These are phyloP conservation scores for Tauraco erythrolophus DNA, from an alignment of 2,113 vertebrate genomes.

Conservation along the genomic window DNA sequence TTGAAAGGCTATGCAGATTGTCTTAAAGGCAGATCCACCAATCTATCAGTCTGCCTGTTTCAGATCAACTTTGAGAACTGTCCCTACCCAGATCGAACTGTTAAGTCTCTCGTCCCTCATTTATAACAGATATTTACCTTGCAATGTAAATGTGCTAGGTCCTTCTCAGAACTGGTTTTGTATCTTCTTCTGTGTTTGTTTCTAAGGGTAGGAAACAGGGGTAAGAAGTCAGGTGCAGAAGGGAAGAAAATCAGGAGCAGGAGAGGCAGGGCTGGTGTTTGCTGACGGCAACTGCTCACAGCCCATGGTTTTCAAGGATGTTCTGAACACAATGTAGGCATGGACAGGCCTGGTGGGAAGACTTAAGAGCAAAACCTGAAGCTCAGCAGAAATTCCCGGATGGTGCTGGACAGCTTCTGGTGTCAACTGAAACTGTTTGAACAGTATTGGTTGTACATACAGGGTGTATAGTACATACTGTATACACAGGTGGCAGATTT, in stretches of 20 bases:
- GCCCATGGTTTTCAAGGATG: rapidly evolving
- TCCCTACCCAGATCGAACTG: neutral
- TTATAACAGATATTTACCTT: neutral
- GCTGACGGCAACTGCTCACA: neutral
- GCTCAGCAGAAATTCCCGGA: neutral
- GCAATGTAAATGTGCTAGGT: neutral
- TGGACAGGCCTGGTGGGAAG: neutral
- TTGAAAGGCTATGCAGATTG: neutral
- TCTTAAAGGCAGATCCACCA: neutral
- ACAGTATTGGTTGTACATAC: neutral
- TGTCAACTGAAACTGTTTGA: neutral
- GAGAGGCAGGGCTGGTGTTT: neutral
- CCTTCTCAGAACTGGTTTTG: neutral
- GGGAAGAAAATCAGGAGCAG: neutral
- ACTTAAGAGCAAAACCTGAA: neutral
- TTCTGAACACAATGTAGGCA: neutral
- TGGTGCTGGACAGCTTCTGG: neutral
- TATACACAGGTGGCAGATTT: neutral
- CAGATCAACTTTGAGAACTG: neutral
- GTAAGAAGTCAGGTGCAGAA: neutral
- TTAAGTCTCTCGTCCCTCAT: neutral
- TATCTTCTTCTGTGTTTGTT: neutral
- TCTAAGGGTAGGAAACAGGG: neutral
- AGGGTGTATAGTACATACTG: neutral
- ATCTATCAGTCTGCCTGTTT: neutral